phyloP scores from a whole-genome alignment of 92 coral and sea anemone species.

The Galaxea fascicularis region DNA sequence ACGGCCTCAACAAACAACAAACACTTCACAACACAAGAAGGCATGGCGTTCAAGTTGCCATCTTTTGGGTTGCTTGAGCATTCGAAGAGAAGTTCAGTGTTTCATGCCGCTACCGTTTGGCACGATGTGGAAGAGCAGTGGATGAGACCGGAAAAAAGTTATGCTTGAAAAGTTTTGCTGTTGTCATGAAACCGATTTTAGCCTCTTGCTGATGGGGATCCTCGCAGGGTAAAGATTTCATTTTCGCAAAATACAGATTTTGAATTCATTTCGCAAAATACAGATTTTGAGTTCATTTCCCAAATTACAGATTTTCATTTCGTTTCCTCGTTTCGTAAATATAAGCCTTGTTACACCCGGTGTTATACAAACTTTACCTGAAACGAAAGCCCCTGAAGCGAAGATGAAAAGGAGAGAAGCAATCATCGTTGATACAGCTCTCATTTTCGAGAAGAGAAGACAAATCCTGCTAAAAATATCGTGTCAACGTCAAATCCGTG shows the following conservation, averaged over 20 bases:
- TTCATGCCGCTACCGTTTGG: background rate
- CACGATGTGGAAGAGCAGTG: no score
- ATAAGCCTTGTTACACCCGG: background rate
- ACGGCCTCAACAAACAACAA: no score
- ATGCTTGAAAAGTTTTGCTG: no score
- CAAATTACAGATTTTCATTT: no score
- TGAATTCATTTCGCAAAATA: no score
- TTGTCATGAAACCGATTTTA: no score
- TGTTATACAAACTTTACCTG: conserved; percentile 17
- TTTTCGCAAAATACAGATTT: no score
- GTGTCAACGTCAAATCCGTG: conserved; percentile 17
- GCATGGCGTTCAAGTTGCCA: conserved; percentile 26
- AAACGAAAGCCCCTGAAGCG: background rate
- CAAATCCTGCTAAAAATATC: conserved; percentile 31
- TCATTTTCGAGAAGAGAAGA: conserved; percentile 18
- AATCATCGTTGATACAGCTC: background rate
- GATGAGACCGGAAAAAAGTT: no score
- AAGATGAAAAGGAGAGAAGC: background rate
- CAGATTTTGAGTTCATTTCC: no score
- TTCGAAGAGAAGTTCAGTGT: conserved; percentile 15
- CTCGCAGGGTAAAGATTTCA: background rate
- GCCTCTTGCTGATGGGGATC: no score
- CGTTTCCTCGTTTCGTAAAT: no score
- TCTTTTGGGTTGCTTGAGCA: conserved; percentile 18
- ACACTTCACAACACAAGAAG: no score